phyloP scores from a whole-genome alignment of 2,888 invertebrate species.

The Drosophila nr. medialis region DNA sequence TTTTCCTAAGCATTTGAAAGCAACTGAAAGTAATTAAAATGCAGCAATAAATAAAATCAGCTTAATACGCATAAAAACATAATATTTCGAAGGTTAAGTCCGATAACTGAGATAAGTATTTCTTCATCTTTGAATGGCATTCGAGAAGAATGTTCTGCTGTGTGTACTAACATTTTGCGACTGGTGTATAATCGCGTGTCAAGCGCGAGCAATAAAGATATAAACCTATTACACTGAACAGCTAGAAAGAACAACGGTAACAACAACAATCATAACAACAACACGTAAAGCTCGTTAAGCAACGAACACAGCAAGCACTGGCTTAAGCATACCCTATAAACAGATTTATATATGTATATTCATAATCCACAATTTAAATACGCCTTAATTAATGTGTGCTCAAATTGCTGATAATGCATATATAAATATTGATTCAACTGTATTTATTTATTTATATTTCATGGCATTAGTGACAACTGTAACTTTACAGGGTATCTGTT shows the following conservation, averaged over 20 bases:
- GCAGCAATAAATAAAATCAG: not conserved
- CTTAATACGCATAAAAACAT: not conserved
- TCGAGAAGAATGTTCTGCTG: not conserved
- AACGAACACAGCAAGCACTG: constrained; percentile 41
- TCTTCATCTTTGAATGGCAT: not conserved
- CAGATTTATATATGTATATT: not conserved
- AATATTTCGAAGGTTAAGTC: not conserved
- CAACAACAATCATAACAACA: constrained; percentile 15
- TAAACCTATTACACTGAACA: constrained; percentile 59
- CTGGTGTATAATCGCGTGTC: constrained; percentile 66
- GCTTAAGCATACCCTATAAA: constrained; percentile 10
- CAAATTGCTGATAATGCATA: not conserved
- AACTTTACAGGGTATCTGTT: constrained; percentile 1
- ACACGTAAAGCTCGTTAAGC: constrained; percentile 31
- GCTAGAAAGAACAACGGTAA: constrained; percentile 14
- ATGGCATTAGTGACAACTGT: not conserved
- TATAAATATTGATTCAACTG: no score
- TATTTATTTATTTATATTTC: not conserved
- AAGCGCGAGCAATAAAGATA: constrained; percentile 63
- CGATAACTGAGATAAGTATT: not conserved
- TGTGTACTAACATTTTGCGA: constrained; percentile 50
- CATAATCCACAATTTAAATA: not conserved
- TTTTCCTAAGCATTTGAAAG: not conserved
- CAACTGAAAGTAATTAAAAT: not conserved
- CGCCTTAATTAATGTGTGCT: not conserved